Evolutionary conservation across 2,888 invertebrate species (phyloP), one percentile per base, ranked within the genome.

Genomic region (Apantesis nais): DNA sequence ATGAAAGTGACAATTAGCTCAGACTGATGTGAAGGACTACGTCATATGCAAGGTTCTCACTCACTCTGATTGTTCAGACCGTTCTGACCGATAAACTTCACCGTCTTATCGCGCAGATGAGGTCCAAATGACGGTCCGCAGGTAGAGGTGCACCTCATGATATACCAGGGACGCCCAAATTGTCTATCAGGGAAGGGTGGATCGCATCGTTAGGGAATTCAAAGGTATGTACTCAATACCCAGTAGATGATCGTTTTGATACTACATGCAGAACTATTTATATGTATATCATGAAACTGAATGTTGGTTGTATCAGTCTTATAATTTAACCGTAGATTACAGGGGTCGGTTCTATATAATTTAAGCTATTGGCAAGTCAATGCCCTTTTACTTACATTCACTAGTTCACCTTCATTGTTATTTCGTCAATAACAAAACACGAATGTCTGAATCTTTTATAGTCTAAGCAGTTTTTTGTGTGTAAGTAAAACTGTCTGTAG

Each of bases 401-500:
- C 61, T 9, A 34, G n/a, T 37, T 25, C 52, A 62, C 64, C 58
- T 63, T 52, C 55, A 68, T 64, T 55, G 65, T 22, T 25, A 65
- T 61, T 39, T 67, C 67, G 72, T 78, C 80, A 82, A 80, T 78
- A 80, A 74, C 82, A 72, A 76, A 80, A 78, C 78, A 82, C 73
- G 78, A 80, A 76, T 62, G 65, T 70, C 73, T 77, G 71, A 80
- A 80, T 82, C 71, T 82, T 80, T 82, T 80, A 78, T 74, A 62
- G 80, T 71, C 72, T 68, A 74, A 78, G 69, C 67, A 70, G 83
- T 82, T 81, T 81, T 67, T 78, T 75, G 74, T 75, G 78, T 74
- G 71, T 73, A 66, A 74, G 71, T 71, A 74, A 81, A 80, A 86
- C 80, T 83, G 80, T 75, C 66, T 66, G 72, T 71, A 83, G 85